Evolutionary conservation across 2,113 vertebrate genomes (phyloP).

Genomic region (Lipotes vexillifer): DNA sequence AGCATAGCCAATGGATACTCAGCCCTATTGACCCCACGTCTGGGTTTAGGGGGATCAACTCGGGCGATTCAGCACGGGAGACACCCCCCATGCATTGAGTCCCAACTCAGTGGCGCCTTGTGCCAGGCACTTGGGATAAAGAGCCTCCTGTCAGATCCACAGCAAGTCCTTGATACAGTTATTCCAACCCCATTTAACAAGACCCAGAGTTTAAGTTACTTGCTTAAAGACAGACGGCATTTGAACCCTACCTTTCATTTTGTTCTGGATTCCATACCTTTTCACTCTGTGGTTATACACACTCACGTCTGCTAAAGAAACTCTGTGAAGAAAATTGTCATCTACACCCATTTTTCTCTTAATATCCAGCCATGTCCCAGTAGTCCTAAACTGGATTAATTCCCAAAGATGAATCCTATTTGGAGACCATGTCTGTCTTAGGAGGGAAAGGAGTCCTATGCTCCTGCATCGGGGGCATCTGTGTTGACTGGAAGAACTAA

Average conservation of each 20-base stretch:
- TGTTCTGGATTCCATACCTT: background rate
- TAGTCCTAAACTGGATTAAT: background rate
- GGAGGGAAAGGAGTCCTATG: background rate
- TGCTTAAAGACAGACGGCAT: background rate
- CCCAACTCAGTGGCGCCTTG: fast-evolving
- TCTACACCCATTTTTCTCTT: background rate
- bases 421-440: background rate
- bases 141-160: too few species aligned
- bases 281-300: background rate
- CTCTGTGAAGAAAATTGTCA: background rate
- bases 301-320: background rate
- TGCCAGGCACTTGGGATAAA: background rate
- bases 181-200: background rate
- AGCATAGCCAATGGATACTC: background rate
- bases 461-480: background rate
- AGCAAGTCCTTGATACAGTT: background rate
- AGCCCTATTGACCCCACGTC: background rate
- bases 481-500: background rate
- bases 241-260: background rate
- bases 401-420: background rate
- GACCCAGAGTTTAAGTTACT: background rate
- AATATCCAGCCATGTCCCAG: background rate
- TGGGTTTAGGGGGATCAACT: background rate
- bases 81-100: background rate
- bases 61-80: background rate